Evolutionary conservation across 2,888 invertebrate genomes (phyloP), one percentile per base, ranked within the genome.

Genomic region (Anagyrus pseudococci): DNA sequence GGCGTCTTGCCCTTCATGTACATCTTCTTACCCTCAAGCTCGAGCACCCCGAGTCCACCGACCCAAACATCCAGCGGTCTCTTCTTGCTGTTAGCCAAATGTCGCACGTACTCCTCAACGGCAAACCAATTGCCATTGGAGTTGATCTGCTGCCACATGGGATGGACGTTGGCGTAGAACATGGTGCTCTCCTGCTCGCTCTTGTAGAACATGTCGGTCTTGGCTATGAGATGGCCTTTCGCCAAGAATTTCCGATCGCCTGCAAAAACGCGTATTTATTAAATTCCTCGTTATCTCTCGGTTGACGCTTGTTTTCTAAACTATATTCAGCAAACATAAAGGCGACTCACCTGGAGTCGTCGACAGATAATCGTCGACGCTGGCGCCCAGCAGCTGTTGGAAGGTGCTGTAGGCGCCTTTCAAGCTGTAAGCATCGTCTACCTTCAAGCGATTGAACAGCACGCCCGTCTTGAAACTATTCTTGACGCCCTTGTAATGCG

Each of bases 161-260:
- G 86, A 0, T 83, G 84, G 0, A 75, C 82, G 71, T 86, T 87
- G 6, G 85, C 76, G 69, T 83, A 86, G 69, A 83, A 84, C 70
- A 84, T 86, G 6, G 84, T 85, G 6, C 83, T 81, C 6, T 80
- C 76, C 67, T 86, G 85, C 64, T 85, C 83, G 13, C 77, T 75
- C 22, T 78, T 83, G 72, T 81, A 85, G 50, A 85, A 81, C 66
- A 83, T 82, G 74, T 87, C 86, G 0, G 82, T 80, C 69, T 83
- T 85, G 10, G 86, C 83, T 0, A 83, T 78, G 53, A 86, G 71
- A 72, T 86, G 86, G 17, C 86, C 86, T 17, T 84, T 80, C 1
- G 84, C 74, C 40, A 85, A 70, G 63, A 69, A 77, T 59, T 68
- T 72, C 44, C 64, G 41, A 41, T 67, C 52, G 40, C 64, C 68